Evolutionary conservation across 2,113 vertebrate genomes (phyloP).

Genomic region (Corynorhinus townsendii): DNA sequence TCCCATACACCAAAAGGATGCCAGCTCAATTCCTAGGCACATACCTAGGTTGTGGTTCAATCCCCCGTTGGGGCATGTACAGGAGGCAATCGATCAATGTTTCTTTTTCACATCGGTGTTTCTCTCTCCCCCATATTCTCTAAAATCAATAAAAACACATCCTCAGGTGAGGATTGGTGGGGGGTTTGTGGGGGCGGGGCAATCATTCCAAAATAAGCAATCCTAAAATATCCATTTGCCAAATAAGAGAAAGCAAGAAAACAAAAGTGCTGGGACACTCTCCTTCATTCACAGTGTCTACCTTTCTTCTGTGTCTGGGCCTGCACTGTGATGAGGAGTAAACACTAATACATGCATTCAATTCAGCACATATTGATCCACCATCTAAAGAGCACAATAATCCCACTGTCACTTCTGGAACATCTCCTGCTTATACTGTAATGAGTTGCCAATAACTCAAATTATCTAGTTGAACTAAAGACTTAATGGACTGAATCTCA

Average conservation of each 20-base stretch:
- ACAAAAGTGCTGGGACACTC: not conserved
- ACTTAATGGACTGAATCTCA: not conserved
- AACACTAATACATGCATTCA: not conserved
- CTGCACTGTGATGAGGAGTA: not conserved
- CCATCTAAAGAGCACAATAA: not conserved
- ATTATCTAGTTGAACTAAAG: not conserved
- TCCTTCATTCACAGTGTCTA: not conserved
- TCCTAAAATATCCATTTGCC: not conserved
- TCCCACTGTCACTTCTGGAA: not conserved
- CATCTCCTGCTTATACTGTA: not conserved
- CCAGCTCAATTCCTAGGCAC: too few relatives aligned
- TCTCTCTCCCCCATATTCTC: not conserved
- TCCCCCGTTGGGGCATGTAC: too few relatives aligned
- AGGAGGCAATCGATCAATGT: too few relatives aligned
- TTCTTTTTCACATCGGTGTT: not conserved
- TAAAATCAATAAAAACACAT: not conserved
- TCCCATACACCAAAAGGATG: too few relatives aligned
- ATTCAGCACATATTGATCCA: not conserved
- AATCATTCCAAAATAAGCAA: not conserved
- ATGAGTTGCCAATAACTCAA: conserved; percentile 19
- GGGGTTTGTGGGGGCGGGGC: not conserved
- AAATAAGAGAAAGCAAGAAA: not conserved
- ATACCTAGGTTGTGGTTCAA: too few relatives aligned
- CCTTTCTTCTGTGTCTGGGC: not conserved
- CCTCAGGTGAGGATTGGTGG: not conserved